These are phyloP conservation scores for Tolmerus cingulatus DNA, from an alignment of 2,888 invertebrate genomes.

Conservation along the genomic window DNA sequence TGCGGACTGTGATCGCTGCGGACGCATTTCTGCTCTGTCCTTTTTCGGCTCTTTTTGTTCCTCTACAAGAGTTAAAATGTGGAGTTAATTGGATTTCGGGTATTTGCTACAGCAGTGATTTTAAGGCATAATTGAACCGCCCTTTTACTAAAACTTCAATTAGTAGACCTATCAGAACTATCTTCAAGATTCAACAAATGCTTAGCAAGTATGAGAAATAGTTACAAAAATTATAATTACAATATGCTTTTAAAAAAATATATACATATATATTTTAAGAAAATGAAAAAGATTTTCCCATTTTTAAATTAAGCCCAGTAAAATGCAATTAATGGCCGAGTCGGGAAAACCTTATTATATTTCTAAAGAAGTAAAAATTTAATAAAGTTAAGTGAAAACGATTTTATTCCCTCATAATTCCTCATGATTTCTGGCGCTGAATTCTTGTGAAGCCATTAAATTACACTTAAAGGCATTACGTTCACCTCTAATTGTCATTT, in stretches of 20 bases:
- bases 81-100: neutral
- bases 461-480: conserved; percentile 19
- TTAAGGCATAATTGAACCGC: neutral
- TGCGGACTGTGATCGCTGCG: neutral
- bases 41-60: neutral
- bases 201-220: too few relatives aligned
- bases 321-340: neutral
- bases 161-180: too few relatives aligned
- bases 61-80: neutral
- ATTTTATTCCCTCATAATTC: neutral
- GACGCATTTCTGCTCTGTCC: neutral
- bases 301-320: neutral
- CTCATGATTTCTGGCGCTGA: neutral
- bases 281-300: neutral
- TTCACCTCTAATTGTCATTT: conserved; percentile 25
- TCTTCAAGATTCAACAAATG: too few relatives aligned
- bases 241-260: too few relatives aligned
- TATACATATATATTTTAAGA: too few relatives aligned
- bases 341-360: neutral
- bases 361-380: neutral
- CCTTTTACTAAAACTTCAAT: too few relatives aligned
- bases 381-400: neutral
- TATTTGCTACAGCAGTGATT: neutral
- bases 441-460: neutral
- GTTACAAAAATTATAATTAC: too few relatives aligned